Evolutionary conservation across 2,113 vertebrate species (phyloP).

Genomic region (sheep (Ovis aries)): DNA sequence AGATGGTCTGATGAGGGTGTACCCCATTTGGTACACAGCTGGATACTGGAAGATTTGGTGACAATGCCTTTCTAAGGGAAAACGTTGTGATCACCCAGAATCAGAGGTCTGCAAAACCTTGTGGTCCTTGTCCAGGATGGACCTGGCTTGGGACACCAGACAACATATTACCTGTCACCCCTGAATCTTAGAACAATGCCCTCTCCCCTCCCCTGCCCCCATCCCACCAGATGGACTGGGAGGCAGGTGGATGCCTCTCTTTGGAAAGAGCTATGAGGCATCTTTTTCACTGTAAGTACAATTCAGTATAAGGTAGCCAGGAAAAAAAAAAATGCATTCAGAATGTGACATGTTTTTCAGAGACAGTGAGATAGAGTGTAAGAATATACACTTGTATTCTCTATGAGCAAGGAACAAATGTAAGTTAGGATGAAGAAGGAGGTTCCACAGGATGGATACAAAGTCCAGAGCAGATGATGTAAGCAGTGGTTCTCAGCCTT

Average conservation of each 20-base stretch:
- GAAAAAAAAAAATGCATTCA: background rate
- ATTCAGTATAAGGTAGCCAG: background rate
- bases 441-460: background rate
- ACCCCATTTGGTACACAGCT: background rate
- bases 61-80: background rate
- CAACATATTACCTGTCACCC: background rate
- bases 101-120: background rate
- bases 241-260: background rate
- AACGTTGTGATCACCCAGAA: background rate
- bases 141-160: background rate
- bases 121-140: background rate
- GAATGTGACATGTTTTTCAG: background rate
- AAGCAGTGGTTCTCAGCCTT: background rate
- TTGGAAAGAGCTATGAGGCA: background rate
- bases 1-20: background rate
- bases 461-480: background rate
- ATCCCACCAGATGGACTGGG: background rate
- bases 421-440: background rate
- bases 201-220: accelerated
- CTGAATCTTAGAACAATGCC: background rate
- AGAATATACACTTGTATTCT: background rate
- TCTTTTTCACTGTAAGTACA: background rate
- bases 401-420: background rate
- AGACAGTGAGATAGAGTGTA: background rate
- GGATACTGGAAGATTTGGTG: background rate